phyloP scores from a whole-genome alignment of 2,888 invertebrate genomes.

The Macrosiphum euphorbiae region DNA sequence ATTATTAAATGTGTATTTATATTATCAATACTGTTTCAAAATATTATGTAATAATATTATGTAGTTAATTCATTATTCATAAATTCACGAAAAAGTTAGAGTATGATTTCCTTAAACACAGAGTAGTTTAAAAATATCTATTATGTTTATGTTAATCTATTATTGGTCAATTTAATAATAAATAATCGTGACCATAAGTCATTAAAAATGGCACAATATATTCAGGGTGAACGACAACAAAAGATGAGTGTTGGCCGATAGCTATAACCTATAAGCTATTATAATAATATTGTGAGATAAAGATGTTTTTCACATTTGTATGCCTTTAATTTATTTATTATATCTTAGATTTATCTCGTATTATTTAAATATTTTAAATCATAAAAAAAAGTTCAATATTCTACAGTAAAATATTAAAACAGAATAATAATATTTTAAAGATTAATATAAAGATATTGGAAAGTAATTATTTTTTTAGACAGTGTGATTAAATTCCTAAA shows the following conservation, averaged over 20 bases:
- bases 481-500: not conserved
- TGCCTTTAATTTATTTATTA: not conserved
- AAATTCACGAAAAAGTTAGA: not conserved
- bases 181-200: constrained; percentile 34
- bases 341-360: not conserved
- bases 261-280: not conserved
- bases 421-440: not conserved
- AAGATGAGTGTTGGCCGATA: not conserved
- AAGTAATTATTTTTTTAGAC: not conserved
- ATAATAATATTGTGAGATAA: not conserved
- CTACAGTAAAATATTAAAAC: not conserved
- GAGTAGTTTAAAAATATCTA: not conserved
- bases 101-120: not conserved
- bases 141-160: constrained; percentile 31
- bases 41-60: not conserved
- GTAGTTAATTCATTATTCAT: not conserved
- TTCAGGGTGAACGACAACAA: constrained; percentile 36
- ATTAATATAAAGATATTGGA: not conserved
- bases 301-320: not conserved
- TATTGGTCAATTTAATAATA: constrained; percentile 21
- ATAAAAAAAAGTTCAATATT: not conserved
- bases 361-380: not conserved
- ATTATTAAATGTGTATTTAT: not conserved
- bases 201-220: constrained; percentile 46
- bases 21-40: not conserved